Percentiles rank a stretch among this genome's conserved stretches.
Evolutionary conservation across 2,113 vertebrate genomes (phyloP).

Genomic region (Cyanoramphus novaezelandiae): DNA sequence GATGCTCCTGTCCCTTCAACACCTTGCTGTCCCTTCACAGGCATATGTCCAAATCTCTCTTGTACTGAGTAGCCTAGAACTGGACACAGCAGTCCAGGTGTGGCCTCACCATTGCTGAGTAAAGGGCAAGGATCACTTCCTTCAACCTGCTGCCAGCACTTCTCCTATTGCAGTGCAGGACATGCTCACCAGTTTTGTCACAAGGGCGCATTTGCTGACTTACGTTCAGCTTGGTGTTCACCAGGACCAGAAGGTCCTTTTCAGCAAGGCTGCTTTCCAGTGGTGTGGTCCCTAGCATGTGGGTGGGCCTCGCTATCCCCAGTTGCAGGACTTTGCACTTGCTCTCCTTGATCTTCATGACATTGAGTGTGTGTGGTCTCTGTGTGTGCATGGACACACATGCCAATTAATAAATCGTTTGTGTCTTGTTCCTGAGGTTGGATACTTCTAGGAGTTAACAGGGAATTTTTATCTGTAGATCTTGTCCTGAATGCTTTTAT

Average conservation of each 20-base stretch:
- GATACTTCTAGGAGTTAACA: not conserved
- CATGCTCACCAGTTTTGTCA: not conserved
- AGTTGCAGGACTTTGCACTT: not conserved
- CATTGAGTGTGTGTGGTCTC: not conserved
- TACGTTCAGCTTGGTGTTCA: not conserved
- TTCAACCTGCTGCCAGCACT: not conserved
- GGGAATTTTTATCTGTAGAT: not conserved
- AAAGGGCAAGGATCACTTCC: not conserved
- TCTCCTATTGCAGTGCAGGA: not conserved
- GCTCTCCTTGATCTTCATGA: not conserved
- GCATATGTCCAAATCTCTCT: not conserved
- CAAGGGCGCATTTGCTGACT: not conserved
- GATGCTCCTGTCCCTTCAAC: not conserved
- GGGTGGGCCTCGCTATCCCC: not conserved
- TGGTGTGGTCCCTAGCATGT: not conserved
- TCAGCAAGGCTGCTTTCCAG: not conserved
- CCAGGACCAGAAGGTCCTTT: not conserved
- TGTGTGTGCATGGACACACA: not conserved
- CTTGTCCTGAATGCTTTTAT: not conserved
- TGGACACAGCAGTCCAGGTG: not conserved
- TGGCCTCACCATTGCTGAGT: not conserved
- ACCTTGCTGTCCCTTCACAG: not conserved
- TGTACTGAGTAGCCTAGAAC: not conserved
- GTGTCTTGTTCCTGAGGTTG: not conserved
- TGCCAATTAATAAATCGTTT: not conserved